Conservation (phyloP, 2,888 invertebrate species). For the Cyclophora albipunctata region DNA sequence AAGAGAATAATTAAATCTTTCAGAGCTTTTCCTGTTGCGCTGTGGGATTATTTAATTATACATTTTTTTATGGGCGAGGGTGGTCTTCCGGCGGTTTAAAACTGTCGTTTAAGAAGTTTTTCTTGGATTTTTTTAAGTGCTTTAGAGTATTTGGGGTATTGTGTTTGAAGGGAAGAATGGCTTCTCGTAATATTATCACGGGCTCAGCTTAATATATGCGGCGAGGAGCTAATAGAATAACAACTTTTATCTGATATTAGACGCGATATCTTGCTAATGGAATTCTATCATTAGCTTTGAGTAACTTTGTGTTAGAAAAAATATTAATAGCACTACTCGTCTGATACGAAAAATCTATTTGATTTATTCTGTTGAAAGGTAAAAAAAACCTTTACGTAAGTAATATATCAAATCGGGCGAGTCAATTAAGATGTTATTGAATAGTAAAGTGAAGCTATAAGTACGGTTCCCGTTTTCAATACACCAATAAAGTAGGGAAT, state of each 20-base stretch:
- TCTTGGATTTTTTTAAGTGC: conserved; percentile 15
- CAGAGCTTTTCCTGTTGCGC: conserved; percentile 22
- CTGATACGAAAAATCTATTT: not conserved
- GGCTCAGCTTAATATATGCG: conserved; percentile 10
- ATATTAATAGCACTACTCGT: not conserved
- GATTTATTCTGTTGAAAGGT: conserved; percentile 1
- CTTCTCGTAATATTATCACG: conserved; percentile 13
- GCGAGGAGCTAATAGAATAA: conserved; percentile 4
- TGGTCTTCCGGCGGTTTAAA: conserved; percentile 19
- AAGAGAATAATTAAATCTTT: conserved; percentile 36
- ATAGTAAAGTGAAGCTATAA: conserved; percentile 4
- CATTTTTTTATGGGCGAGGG: conserved; percentile 19
- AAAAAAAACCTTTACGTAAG: conserved; percentile 8
- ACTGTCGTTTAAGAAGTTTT: conserved; percentile 22
- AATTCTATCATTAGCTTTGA: no score
- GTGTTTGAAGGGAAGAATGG: conserved; percentile 10
- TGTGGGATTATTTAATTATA: conserved; percentile 27
- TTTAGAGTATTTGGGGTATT: conserved; percentile 11
- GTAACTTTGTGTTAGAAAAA: not conserved
- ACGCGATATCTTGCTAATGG: no score
- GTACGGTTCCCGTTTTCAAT: not conserved
- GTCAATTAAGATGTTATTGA: conserved; percentile 14
- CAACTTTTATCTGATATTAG: conserved; percentile 3
- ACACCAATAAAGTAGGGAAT: not conserved
- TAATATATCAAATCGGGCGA: conserved; percentile 18